These are phyloP conservation scores for Nycticorax nycticorax DNA, from an alignment of 2,113 vertebrate genomes.

Conservation along the genomic window DNA sequence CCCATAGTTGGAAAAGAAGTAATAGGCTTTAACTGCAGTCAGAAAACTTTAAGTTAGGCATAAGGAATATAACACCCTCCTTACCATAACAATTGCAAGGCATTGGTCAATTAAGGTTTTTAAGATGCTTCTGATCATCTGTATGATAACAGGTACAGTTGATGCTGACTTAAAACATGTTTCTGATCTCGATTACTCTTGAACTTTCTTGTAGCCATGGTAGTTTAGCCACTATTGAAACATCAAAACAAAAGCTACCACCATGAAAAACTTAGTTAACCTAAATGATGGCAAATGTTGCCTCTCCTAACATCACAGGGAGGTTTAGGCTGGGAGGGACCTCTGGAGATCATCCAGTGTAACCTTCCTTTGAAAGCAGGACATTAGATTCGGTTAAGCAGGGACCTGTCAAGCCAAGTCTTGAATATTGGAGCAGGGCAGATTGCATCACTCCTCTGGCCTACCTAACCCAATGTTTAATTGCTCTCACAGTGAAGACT, in stretches of 20 bases:
- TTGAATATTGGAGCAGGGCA: neutral
- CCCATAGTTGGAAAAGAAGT: neutral
- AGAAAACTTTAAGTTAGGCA: neutral
- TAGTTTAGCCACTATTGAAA: neutral
- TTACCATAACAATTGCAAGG: neutral
- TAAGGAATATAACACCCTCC: neutral
- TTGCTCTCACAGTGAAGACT: neutral
- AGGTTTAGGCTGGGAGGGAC: neutral
- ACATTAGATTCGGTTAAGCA: fast-evolving
- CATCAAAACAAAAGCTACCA: neutral
- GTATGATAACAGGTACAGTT: neutral
- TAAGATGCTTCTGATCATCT: neutral
- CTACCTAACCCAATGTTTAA: neutral
- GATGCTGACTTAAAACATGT: neutral
- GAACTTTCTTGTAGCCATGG: neutral
- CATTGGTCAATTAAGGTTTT: neutral
- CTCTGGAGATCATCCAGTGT: neutral
- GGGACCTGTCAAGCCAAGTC: neutral
- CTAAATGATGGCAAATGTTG: neutral
- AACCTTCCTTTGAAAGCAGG: neutral
- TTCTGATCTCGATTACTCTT: neutral
- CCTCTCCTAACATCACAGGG: neutral
- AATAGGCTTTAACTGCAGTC: neutral
- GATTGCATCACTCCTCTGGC: neutral
- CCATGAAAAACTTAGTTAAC: neutral